Conservation (phyloP, 2,888 invertebrate genomes). For the Microctonus brassicae region DNA sequence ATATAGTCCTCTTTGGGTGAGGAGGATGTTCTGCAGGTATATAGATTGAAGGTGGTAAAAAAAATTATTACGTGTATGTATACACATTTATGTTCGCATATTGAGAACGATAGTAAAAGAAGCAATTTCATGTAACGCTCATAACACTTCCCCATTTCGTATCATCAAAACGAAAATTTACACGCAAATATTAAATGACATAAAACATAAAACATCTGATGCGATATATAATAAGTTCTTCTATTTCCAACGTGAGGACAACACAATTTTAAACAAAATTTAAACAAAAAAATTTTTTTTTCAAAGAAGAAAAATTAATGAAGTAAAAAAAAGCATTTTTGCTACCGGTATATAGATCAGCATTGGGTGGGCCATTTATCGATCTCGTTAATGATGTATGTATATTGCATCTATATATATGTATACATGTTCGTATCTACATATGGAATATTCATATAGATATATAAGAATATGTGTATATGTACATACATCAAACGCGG, state of each 20-base stretch:
- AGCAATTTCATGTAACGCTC: conserved; percentile 41
- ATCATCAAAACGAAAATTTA: conserved; percentile 31
- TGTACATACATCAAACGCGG: conserved; percentile 4
- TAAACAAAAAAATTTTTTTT: too few relatives aligned
- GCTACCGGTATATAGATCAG: conserved; percentile 18
- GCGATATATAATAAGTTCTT: not conserved
- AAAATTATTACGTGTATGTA: not conserved
- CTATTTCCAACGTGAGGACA: not conserved
- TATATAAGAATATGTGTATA: not conserved
- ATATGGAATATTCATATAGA: not conserved
- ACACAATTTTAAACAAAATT: conserved; percentile 7
- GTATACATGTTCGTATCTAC: not conserved
- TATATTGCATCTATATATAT: conserved; percentile 17
- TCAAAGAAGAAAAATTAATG: not conserved
- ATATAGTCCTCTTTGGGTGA: conserved; percentile 40
- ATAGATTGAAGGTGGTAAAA: not conserved
- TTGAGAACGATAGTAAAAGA: conserved; percentile 35
- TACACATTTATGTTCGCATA: conserved; percentile 5
- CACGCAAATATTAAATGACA: conserved; percentile 21
- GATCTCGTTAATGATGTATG: conserved; percentile 42
- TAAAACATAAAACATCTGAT: conserved; percentile 13
- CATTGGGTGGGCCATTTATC: conserved; percentile 37
- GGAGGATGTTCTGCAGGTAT: conserved; percentile 15
- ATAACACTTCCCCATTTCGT: conserved; percentile 21
- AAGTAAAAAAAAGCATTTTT: not conserved